These are phyloP conservation scores for Cryptotis parvus DNA, from an alignment of 2,113 vertebrate genomes.

Conservation along the genomic window DNA sequence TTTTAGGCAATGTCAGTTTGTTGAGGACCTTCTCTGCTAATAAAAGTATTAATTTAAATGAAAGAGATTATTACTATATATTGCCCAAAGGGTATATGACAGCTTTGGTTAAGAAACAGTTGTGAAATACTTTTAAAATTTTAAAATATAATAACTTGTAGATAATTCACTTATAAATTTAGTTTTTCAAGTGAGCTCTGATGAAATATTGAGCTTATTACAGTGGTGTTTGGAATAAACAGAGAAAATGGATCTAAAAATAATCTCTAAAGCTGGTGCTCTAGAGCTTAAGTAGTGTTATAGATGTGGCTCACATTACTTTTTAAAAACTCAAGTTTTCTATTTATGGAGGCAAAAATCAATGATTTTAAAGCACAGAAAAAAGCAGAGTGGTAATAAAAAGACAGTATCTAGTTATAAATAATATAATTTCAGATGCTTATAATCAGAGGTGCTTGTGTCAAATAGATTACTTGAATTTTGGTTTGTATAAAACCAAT, in stretches of 20 bases:
- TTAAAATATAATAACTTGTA: not conserved
- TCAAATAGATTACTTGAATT: not conserved
- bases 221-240: not conserved
- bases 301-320: not conserved
- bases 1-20: not conserved
- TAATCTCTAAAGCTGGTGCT: not conserved
- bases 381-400: not conserved
- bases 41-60: not conserved
- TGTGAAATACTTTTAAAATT: constrained; percentile 1
- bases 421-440: not conserved
- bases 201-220: not conserved
- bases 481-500: not conserved
- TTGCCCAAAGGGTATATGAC: constrained; percentile 1
- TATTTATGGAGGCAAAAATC: not conserved
- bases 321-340: not conserved
- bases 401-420: not conserved
- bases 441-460: not conserved
- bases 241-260: not conserved
- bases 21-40: not conserved
- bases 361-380: not conserved
- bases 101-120: not conserved
- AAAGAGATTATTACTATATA: not conserved
- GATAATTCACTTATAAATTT: not conserved
- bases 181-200: constrained; percentile 33
- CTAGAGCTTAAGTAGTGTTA: not conserved